Conservation (phyloP, 2,113 vertebrate genomes). For the Mesoclemmys tuberculata region DNA sequence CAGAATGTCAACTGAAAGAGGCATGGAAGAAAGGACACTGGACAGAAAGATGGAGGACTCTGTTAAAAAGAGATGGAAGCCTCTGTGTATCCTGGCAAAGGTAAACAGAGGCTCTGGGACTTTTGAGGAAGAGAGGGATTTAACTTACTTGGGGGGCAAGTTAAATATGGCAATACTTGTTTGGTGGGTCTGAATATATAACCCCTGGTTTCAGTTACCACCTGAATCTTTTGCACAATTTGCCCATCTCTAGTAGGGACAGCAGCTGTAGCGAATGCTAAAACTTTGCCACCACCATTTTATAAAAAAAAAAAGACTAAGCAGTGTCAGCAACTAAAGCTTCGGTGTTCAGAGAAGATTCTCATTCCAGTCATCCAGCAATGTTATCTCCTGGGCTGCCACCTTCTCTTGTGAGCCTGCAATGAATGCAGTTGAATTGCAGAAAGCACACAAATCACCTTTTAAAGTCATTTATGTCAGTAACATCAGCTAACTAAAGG, state of each 20-base stretch:
- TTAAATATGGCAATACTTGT: background rate
- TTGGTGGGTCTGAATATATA: background rate
- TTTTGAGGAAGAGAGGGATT: background rate
- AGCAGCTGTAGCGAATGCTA: constrained; percentile 16
- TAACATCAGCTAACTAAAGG: background rate
- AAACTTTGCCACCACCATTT: constrained; percentile 30
- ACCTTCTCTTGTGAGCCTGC: constrained; percentile 24
- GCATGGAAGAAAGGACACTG: background rate
- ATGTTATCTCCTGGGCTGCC: constrained; percentile 4
- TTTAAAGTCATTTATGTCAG: background rate
- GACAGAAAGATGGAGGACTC: background rate
- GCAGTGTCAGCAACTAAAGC: constrained; percentile 41
- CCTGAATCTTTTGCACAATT: background rate
- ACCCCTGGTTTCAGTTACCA: background rate
- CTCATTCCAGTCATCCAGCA: constrained; percentile 58
- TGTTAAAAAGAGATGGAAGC: background rate
- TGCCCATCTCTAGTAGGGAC: background rate
- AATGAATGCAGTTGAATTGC: background rate
- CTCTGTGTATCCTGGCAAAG: background rate
- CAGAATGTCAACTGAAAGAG: background rate
- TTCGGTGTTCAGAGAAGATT: constrained; percentile 45
- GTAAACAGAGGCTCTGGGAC: background rate
- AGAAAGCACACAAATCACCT: constrained; percentile 10
- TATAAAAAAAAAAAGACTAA: constrained; percentile 32
- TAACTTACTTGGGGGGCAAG: background rate